A percentile compares a stretch with the other conserved stretches of the same genome.
Conservation (phyloP, 2,888 invertebrate species). For the Nomada ferruginata region DNA sequence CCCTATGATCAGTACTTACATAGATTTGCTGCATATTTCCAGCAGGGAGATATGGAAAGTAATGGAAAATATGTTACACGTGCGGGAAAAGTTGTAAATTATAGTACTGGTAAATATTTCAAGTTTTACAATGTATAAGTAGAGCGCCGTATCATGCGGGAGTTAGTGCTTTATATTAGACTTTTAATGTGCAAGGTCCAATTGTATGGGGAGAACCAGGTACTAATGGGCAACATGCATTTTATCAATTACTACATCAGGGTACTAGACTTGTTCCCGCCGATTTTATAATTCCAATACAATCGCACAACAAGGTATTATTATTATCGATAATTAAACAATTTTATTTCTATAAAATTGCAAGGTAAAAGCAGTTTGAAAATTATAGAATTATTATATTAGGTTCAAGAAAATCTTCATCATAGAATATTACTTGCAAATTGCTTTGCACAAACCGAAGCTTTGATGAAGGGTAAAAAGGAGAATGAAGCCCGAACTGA, state of each 20-base stretch:
- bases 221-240: conserved; percentile 99
- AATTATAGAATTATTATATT: conserved; percentile 19
- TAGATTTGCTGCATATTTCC: conserved; percentile 99
- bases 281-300: conserved; percentile 97
- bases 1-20: conserved; percentile 99
- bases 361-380: not conserved
- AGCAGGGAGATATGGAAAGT: conserved; percentile 99
- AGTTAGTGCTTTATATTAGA: not conserved
- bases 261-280: conserved; percentile 96
- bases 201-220: conserved; percentile 98
- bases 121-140: not conserved
- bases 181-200: conserved; percentile 70
- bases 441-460: conserved; percentile 99
- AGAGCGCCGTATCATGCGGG: no score
- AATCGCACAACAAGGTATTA: conserved; percentile 90
- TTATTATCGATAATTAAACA: not conserved
- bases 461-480: conserved; percentile 94
- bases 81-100: conserved; percentile 86
- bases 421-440: conserved; percentile 98
- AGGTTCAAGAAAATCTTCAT: conserved; percentile 90
- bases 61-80: conserved; percentile 97
- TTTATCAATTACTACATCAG: conserved; percentile 99
- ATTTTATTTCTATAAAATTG: not conserved
- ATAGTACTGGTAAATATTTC: conserved; percentile 84
- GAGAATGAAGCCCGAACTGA: conserved; percentile 90